Base-by-base conservation (phyloP, 2,888 invertebrate genomes). In the Bibio marci region DNA sequence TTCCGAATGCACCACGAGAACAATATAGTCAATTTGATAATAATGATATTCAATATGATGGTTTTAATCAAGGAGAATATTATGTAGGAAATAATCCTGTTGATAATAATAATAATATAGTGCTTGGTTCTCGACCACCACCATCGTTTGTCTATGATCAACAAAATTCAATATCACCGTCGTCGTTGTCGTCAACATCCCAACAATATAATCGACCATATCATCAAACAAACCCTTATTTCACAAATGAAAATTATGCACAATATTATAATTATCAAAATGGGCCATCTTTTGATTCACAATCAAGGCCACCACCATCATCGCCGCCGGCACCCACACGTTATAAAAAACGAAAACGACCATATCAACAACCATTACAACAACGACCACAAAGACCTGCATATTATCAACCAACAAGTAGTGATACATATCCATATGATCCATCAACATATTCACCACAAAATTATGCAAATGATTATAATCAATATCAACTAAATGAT, bases 361-460 rank as follows among this genome's bases (percentile, higher is more conserved):
- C 13, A 18, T 12, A 31, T 30, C 25, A 27, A 31, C 26, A 12
- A 22, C 22, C 22, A 22, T 22, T 7, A 22, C 7, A 3, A 15
- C 36, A 35, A 15, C 14, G 26, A 28, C 37, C 30, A 19, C 10
- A 14, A 19, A 11, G 15, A 18, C 26, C 11, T 2, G 19, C 26
- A 30, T 40, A 42, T 8, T 38, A 35, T 36, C 39, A 43, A 37
- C 31, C 39, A 6, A 38, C 31, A 25, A 36, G 38, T 37, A 39
- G 43, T 40, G n/a, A n/a, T n/a, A 39, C 42, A 30, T 13, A 41
- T 38, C 43, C 56, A 43, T 57, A 57, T 48, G 58, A 58, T 43
- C 56, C 58, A 43, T 59, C 59, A 48, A 57, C 59, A 51, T 17
- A 12, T 35, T 14, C 25, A 22, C 19, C 2, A 7, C 33, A 33